These are phyloP conservation scores for Acanthurus lineatus DNA, from an alignment of 2,797 vertebrate genomes.

Conservation along the genomic window DNA sequence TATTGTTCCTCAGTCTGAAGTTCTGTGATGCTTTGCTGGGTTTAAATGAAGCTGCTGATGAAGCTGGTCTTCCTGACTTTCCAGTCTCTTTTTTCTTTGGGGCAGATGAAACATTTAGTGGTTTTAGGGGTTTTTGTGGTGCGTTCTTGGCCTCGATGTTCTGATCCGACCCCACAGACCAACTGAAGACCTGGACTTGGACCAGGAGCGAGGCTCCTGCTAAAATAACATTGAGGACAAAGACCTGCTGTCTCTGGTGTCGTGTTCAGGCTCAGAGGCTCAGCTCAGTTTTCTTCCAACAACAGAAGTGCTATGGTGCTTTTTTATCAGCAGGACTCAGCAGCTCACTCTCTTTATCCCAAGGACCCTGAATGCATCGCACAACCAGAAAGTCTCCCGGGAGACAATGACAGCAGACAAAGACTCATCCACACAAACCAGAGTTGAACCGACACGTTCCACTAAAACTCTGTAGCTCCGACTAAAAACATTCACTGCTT, in stretches of 20 bases:
- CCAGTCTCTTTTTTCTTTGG: not conserved
- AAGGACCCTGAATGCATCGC: constrained; percentile 6
- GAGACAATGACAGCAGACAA: not conserved
- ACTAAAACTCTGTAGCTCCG: not conserved
- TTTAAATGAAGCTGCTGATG: constrained; percentile 17
- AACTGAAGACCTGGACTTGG: constrained; percentile 1
- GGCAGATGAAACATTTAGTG: constrained; percentile 11
- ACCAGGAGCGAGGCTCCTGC: not conserved
- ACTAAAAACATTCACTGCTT: not conserved
- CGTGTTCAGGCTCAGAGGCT: not conserved
- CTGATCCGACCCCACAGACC: not conserved
- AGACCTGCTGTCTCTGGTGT: not conserved
- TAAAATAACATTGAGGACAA: not conserved
- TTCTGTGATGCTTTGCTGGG: not conserved
- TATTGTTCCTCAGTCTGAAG: no score
- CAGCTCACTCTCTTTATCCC: constrained; percentile 18
- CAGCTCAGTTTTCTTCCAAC: constrained; percentile 2
- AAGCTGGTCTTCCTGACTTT: not conserved
- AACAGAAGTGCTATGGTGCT: not conserved
- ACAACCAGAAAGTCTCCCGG: constrained; percentile 12
- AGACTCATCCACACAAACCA: not conserved
- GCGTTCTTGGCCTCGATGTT: not conserved
- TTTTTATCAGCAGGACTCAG: constrained; percentile 38
- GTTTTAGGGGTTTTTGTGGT: not conserved
- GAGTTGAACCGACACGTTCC: not conserved